These are phyloP conservation scores for Pardosa pseudoannulata DNA, from an alignment of 2,888 invertebrate genomes.

Conservation along the genomic window DNA sequence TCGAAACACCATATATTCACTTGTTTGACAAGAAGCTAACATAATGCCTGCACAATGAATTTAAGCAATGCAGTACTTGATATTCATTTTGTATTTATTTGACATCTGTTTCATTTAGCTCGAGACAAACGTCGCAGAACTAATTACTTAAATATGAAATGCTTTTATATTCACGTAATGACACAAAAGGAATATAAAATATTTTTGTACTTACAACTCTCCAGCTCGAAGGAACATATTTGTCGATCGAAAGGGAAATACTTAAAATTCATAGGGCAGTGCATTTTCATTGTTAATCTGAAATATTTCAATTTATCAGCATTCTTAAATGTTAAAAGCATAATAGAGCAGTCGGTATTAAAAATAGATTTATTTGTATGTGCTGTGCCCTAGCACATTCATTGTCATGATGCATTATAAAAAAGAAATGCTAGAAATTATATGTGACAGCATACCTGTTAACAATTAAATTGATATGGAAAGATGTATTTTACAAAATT, in stretches of 20 bases:
- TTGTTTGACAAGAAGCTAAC: neutral
- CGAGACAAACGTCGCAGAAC: neutral
- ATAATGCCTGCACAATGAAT: neutral
- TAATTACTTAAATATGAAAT: slow-evolving; percentile 8
- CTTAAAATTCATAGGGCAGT: slow-evolving; percentile 71
- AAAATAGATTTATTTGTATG: too few relatives aligned
- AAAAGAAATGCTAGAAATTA: too few relatives aligned
- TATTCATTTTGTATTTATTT: slow-evolving; percentile 4
- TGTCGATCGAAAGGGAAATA: slow-evolving; percentile 72
- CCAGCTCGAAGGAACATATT: slow-evolving; percentile 66
- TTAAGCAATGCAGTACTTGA: neutral
- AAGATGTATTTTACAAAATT: too few relatives aligned
- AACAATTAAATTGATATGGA: too few relatives aligned
- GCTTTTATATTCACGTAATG: neutral
- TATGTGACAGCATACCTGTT: too few relatives aligned
- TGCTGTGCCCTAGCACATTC: too few relatives aligned
- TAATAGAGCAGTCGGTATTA: too few relatives aligned
- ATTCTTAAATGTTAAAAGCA: neutral
- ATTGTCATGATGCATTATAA: too few relatives aligned
- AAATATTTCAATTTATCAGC: slow-evolving; percentile 14
- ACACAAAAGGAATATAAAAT: neutral
- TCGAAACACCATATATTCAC: neutral
- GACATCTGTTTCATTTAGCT: neutral
- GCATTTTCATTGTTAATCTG: slow-evolving; percentile 69
- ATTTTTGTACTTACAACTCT: slow-evolving; percentile 67